phyloP scores from a whole-genome alignment of 2,888 invertebrate species.

The Parnassius smintheus region DNA sequence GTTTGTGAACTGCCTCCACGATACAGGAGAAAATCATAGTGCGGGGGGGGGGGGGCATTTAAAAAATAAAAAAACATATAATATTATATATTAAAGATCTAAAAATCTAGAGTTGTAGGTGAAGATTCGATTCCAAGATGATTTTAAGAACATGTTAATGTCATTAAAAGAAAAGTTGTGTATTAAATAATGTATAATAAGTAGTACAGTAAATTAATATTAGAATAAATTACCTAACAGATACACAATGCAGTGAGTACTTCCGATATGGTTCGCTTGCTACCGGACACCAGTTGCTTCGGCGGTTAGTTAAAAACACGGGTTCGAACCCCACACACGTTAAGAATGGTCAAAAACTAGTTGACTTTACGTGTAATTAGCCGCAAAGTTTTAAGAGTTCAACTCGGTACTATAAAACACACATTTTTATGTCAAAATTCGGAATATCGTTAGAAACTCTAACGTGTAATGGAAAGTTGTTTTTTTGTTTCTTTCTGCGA shows the following conservation, averaged over 20 bases:
- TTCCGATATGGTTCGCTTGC: slow-evolving; percentile 71
- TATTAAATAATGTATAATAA: no score
- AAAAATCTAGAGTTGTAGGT: no score
- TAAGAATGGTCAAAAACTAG: slow-evolving; percentile 36
- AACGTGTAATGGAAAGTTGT: neutral
- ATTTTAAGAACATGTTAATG: no score
- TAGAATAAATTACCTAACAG: slow-evolving; percentile 64
- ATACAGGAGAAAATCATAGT: no score
- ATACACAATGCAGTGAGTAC: slow-evolving; percentile 57
- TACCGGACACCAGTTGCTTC: slow-evolving; percentile 70
- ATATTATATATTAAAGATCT: no score
- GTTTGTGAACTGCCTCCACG: no score
- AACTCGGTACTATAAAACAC: slow-evolving; percentile 27
- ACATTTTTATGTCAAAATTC: slow-evolving; percentile 31
- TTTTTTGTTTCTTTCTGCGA: slow-evolving; percentile 10
- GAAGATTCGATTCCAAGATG: no score
- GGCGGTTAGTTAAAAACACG: slow-evolving; percentile 69
- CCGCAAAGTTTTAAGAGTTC: slow-evolving; percentile 31
- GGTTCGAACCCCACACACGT: slow-evolving; percentile 77
- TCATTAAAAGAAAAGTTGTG: no score
- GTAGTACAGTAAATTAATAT: slow-evolving; percentile 35
- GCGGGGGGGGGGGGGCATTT: no score
- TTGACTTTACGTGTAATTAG: slow-evolving; percentile 31
- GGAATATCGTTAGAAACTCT: neutral
- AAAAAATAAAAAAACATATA: no score